phyloP scores from a whole-genome alignment of 2,888 invertebrate species.

The Cantharis rufa region DNA sequence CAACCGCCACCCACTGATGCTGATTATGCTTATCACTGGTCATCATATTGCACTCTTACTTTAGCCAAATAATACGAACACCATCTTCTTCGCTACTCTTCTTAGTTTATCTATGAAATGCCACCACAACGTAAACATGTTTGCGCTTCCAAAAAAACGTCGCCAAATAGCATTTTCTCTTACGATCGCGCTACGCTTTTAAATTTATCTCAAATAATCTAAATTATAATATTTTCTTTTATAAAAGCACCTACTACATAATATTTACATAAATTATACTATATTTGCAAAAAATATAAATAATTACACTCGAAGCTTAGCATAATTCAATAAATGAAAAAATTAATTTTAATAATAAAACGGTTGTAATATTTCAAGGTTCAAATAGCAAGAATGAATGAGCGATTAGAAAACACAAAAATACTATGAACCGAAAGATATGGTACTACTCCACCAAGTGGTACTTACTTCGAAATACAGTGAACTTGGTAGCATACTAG shows the following conservation, averaged over 20 bases:
- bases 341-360: background rate
- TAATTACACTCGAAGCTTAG: background rate
- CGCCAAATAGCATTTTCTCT: background rate
- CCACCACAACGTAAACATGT: background rate
- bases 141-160: background rate
- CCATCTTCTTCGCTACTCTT: background rate
- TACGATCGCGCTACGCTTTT: background rate
- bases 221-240: background rate
- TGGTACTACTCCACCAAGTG: background rate
- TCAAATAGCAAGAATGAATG: background rate
- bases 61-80: background rate
- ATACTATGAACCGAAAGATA: background rate
- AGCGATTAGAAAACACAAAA: background rate
- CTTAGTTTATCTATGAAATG: background rate
- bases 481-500: background rate
- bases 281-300: background rate
- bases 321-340: background rate
- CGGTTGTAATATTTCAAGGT: background rate
- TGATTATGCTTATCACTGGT: constrained; percentile 27
- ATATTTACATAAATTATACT: background rate
- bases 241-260: background rate
- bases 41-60: constrained; percentile 24
- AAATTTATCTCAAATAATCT: background rate
- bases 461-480: background rate
- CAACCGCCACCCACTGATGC: constrained; percentile 30